Base-by-base conservation (phyloP, 2,113 vertebrate genomes). In the Cheilinus undulatus region DNA sequence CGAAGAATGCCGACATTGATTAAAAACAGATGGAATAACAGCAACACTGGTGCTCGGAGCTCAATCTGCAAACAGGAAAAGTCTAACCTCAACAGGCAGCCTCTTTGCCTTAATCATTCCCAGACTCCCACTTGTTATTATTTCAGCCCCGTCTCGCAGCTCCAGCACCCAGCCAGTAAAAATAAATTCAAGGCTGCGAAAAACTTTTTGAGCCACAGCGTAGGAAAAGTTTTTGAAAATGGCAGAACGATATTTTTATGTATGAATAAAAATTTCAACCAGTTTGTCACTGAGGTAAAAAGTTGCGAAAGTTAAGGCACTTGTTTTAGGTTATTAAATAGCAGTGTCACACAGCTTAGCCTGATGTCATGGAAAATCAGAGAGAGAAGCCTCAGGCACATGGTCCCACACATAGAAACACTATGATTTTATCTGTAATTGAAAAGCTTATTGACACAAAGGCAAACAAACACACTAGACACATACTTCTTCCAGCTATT, bases 51-150 rank as follows among this genome's bases (percentile, higher is more conserved):
- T 89, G 92, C 94, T 91, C 91, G 90, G 91, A 95, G 92, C 93
- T 94, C 93, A 93, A 93, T 94, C 93, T 94, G 93, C 94, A 95
- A 95, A 96, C 95, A 96, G 95, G 94, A 96, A n/a, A 93, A 96
- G 89, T 92, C 80, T 88, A 94, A 92, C 93, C 91, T 95, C 87
- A 93, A 93, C 89, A 90, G 90, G 91, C 92, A 89, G 88, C 85
- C 92, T 85, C 91, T 87, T 89, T 90, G 57, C 85, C 85, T 88
- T 92, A 96, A 95, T 94, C 93, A 94, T 91, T 93, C 92, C 93
- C 94, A 95, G 94, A 94, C 89, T 90, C 82, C 88, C 81, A 89
- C 92, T 90, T 93, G 89, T 92, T 93, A 92, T 90, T 93, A 93
- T 93, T 91, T 91, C 85, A 91, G 91, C 58, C 73, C 80, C 83